These are phyloP conservation scores for Acropora yongei DNA, from an alignment of 64 coral and sea anemone genomes.

Conservation along the genomic window DNA sequence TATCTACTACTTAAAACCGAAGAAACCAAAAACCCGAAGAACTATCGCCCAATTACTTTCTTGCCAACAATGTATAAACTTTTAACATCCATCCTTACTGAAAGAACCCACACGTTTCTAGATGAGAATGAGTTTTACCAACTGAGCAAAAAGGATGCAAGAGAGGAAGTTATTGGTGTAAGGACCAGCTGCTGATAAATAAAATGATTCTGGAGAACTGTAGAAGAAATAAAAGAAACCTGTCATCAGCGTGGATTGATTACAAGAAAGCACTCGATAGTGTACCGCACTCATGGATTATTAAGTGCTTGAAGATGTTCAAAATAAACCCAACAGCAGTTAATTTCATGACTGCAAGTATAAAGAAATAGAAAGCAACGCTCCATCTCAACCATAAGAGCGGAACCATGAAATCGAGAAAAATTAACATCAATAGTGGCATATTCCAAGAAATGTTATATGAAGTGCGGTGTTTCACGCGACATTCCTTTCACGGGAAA, in stretches of 20 bases:
- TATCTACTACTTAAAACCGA: neutral
- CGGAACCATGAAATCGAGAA: no score
- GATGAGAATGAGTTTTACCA: neutral
- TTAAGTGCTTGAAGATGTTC: no score
- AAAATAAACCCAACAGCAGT: no score
- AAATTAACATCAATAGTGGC: no score
- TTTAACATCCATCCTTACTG: slow-evolving; percentile 7
- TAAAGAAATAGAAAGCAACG: no score
- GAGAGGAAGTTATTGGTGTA: slow-evolving; percentile 14
- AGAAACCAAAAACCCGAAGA: slow-evolving; percentile 13
- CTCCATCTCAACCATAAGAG: no score
- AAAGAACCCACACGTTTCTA: neutral
- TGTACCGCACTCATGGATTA: no score
- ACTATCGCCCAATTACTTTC: slow-evolving; percentile 20
- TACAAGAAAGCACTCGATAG: slow-evolving; percentile 28
- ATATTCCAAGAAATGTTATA: no score
- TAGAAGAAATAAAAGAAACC: neutral
- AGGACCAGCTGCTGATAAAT: slow-evolving; percentile 20
- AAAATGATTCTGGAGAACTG: slow-evolving; percentile 21
- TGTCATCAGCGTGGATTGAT: slow-evolving; percentile 12
- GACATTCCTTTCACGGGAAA: no score
- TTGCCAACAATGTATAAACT: slow-evolving; percentile 34
- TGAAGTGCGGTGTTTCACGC: no score
- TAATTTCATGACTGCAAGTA: no score
- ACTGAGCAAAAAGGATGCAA: slow-evolving; percentile 20